Base-by-base conservation (phyloP, 2,113 vertebrate species). In the Podiceps cristatus region DNA sequence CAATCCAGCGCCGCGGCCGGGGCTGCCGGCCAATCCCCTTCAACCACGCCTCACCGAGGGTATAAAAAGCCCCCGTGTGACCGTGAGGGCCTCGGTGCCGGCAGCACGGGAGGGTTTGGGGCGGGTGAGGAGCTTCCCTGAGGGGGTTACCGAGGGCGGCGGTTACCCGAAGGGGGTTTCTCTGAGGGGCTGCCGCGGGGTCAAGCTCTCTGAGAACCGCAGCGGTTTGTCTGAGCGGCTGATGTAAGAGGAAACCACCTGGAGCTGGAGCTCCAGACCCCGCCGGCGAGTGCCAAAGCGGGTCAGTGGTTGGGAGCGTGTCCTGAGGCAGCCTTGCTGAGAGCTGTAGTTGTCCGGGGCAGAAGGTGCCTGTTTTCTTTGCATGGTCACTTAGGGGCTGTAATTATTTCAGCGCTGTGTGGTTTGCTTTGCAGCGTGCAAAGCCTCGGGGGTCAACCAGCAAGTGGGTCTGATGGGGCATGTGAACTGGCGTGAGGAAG, bases 271-370 rank as follows among this genome's bases (percentile, higher is more conserved):
- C 45, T 60, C n/a, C 12, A 6, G 15, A 49, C 14, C 25, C 69
- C 59, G 33, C 35, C 53, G 27, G 1, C 3, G 19, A 59, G n/a
- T 6, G 20, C 40, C 33, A 19, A 28, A 31, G 47, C 1, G 1
- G 16, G 33, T 52, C 44, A 28, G 7, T 20, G 56, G 19, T 10
- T 33, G 31, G 42, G 31, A 62, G 15, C 13, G 0, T 5, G 18
- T 45, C 50, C 50, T 68, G 58, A 72, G 40, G 58, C 33, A 47
- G 71, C 20, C 86, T 29, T 58, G 63, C 37, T 56, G 33, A 68
- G 31, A 28, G 19, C 50, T 56, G 0, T 3, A 5, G 8, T 23
- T 5, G 0, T 22, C 35, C 23, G 1, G 0, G 13, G 35, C 18
- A 45, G 15, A 69, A 20, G 35, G 45, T 35, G 10, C 20, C 58